A percentile compares a stretch with the other conserved stretches of the same genome.
These are phyloP conservation scores for Marcusenius ussheri DNA, from an alignment of 2,113 vertebrate genomes.

Conservation along the genomic window DNA sequence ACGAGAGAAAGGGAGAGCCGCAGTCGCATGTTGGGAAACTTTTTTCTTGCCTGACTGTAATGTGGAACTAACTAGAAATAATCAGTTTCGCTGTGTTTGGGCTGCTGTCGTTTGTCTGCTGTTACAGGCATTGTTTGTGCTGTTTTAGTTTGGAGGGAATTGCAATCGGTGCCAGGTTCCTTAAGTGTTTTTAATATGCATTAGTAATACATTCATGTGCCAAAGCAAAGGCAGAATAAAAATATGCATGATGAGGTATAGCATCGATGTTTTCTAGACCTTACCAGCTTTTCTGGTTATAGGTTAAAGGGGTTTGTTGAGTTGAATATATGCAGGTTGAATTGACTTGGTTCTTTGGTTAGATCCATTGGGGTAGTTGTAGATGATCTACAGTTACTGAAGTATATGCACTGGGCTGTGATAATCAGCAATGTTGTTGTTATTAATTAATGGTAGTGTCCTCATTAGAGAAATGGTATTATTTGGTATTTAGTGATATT, in stretches of 20 bases:
- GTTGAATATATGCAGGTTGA: background rate
- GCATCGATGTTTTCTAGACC: background rate
- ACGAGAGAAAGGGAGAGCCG: background rate
- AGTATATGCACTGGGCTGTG: background rate
- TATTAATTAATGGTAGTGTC: background rate
- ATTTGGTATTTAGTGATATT: background rate
- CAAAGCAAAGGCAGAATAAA: background rate
- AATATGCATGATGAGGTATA: background rate
- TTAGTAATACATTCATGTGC: background rate
- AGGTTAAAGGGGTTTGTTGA: background rate
- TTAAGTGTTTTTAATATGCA: background rate
- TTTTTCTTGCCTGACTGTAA: background rate
- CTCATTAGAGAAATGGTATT: background rate
- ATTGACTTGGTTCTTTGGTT: background rate
- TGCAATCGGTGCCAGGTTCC: background rate
- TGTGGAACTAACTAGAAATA: background rate
- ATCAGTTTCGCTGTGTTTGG: background rate
- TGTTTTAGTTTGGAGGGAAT: background rate
- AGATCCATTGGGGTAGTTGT: background rate
- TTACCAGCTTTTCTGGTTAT: background rate
- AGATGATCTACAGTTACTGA: background rate
- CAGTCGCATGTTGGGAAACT: background rate
- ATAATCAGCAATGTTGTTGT: background rate
- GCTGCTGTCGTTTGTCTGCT: background rate
- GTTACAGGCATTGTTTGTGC: background rate